These are phyloP conservation scores for Laspeyria flexula DNA, from an alignment of 2,888 invertebrate species.

Conservation along the genomic window DNA sequence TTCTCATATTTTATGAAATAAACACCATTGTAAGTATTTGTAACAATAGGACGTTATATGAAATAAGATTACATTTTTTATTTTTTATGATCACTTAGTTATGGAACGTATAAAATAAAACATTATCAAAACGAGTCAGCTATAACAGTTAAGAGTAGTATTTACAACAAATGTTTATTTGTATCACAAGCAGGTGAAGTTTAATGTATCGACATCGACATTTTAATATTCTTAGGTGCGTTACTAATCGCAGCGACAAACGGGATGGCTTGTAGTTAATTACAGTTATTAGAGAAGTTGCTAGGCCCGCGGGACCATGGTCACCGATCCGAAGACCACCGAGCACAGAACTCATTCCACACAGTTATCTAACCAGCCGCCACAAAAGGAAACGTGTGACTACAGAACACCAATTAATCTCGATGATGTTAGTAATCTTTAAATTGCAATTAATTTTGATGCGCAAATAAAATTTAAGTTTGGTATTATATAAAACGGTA, in stretches of 20 bases:
- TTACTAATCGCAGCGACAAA: conserved; percentile 47
- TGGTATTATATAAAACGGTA: conserved; percentile 33
- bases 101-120: conserved; percentile 1
- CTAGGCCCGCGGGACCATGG: conserved; percentile 62
- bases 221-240: conserved; percentile 17
- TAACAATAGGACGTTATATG: conserved; percentile 4
- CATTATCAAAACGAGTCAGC: conserved; percentile 2
- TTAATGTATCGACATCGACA: conserved; percentile 36
- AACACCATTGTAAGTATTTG: conserved; percentile 5
- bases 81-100: conserved; percentile 4
- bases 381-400: conserved; percentile 42
- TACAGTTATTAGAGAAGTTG: conserved; percentile 77
- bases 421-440: conserved; percentile 30
- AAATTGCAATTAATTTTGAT: conserved; percentile 35
- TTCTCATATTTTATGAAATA: conserved; percentile 6
- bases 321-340: conserved; percentile 65
- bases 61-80: background rate
- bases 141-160: conserved; percentile 2
- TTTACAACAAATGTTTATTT: background rate
- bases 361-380: conserved; percentile 50
- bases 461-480: conserved; percentile 30
- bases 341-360: conserved; percentile 55
- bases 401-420: conserved; percentile 54
- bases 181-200: background rate
- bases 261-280: conserved; percentile 71